Evolutionary conservation across 2,113 vertebrate species (phyloP).

Genomic region (Vulpes vulpes): DNA sequence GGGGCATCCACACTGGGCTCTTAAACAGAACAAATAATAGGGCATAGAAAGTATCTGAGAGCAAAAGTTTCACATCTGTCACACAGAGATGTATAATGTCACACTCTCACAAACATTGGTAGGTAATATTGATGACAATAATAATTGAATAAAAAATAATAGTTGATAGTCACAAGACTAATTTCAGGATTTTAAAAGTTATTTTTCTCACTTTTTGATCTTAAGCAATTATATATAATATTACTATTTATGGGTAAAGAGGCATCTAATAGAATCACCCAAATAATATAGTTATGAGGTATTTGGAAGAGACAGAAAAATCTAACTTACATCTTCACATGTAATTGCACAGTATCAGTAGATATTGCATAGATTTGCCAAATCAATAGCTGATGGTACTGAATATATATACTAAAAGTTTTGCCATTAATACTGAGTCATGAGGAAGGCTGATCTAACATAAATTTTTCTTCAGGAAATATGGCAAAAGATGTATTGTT

Average conservation of each 20-base stretch:
- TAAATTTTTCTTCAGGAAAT: conserved; percentile 2
- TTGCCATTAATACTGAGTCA: background rate
- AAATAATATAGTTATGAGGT: background rate
- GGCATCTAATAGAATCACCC: background rate
- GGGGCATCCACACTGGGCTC: background rate
- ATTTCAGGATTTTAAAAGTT: background rate
- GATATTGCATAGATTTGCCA: background rate
- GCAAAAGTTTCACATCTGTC: background rate
- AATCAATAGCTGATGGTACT: background rate
- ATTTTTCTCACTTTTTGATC: background rate
- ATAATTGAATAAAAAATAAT: background rate
- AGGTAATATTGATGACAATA: background rate
- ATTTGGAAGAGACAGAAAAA: background rate
- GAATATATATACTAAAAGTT: background rate
- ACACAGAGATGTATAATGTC: background rate
- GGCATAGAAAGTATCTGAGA: background rate
- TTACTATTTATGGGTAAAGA: background rate
- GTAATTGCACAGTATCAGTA: background rate
- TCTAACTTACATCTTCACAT: background rate
- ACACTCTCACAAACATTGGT: background rate
- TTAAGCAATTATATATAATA: background rate
- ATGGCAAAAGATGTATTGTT: background rate
- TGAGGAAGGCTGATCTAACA: background rate
- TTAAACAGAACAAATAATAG: background rate
- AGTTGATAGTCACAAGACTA: background rate